These are phyloP conservation scores for Notolepis coatsorum DNA, from an alignment of 2,797 vertebrate species.

Conservation along the genomic window DNA sequence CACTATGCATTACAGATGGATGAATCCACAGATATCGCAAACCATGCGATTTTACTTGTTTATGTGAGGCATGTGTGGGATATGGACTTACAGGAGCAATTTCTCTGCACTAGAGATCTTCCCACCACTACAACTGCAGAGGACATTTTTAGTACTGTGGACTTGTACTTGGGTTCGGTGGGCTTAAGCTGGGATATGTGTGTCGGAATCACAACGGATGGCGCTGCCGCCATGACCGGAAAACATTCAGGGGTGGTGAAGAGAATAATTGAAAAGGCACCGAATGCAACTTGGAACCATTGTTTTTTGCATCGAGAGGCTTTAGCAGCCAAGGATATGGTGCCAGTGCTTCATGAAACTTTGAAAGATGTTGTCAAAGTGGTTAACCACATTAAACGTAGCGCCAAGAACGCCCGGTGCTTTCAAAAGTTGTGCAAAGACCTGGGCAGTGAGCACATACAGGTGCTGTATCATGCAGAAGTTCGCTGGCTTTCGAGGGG, in stretches of 20 bases:
- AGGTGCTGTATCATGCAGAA: constrained; percentile 16
- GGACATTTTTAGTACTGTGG: constrained; percentile 11
- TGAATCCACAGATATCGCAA: no score
- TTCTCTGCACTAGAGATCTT: constrained; percentile 12
- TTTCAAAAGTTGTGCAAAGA: neutral
- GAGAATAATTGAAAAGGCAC: neutral
- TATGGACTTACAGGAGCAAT: no score
- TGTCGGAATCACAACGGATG: constrained; percentile 4
- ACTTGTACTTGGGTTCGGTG: constrained; percentile 1
- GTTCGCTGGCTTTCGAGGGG: constrained; percentile 13
- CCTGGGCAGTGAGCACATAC: constrained; percentile 11
- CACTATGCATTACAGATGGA: no score
- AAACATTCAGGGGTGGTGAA: constrained; percentile 2
- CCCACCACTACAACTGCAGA: neutral
- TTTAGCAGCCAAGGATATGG: constrained; percentile 14
- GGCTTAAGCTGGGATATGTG: neutral
- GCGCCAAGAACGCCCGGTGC: neutral
- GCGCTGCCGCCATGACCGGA: constrained; percentile 3
- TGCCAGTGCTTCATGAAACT: constrained; percentile 24
- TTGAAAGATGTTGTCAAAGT: no score
- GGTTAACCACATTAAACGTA: no score
- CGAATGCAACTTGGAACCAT: neutral
- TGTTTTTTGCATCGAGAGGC: constrained; percentile 12
- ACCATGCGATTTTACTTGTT: no score
- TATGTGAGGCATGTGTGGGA: no score